Conservation (phyloP, 2,888 invertebrate genomes). For the Hirtodrosophila trivittata region DNA sequence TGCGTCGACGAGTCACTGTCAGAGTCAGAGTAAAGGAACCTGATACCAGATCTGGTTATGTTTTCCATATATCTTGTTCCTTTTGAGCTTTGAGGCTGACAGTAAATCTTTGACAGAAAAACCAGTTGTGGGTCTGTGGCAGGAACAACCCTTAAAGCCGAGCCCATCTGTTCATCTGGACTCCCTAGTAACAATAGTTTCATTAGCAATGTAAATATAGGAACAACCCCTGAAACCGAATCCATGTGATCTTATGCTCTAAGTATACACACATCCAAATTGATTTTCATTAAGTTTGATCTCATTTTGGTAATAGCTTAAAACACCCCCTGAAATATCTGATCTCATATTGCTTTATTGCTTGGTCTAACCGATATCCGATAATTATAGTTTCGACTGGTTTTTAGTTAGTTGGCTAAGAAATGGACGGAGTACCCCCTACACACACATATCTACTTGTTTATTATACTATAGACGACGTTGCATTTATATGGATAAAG, state of each 20-base stretch:
- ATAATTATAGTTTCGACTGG: not conserved
- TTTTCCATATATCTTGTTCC: constrained; percentile 24
- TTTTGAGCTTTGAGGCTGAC: constrained; percentile 15
- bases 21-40: constrained; percentile 5
- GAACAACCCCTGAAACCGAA: too few species aligned
- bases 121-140: too few species aligned
- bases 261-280: too few species aligned
- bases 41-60: constrained; percentile 20
- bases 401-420: not conserved
- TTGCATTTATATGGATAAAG: constrained; percentile 68
- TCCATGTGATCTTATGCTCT: too few species aligned
- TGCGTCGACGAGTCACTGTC: constrained; percentile 61
- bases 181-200: too few species aligned
- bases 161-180: not conserved
- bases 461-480: constrained; percentile 2
- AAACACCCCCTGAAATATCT: too few species aligned
- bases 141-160: not conserved
- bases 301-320: too few species aligned
- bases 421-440: not conserved
- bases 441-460: not conserved
- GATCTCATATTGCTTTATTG: too few species aligned
- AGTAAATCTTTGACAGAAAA: constrained; percentile 15
- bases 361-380: not conserved
- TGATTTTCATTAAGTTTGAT: too few species aligned
- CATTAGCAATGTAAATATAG: too few species aligned